Evolutionary conservation across 1,140 invertebrate species (phyloP), one percentile per base, ranked within the genome.

Genomic region (Anagrus nilaparvatae): DNA sequence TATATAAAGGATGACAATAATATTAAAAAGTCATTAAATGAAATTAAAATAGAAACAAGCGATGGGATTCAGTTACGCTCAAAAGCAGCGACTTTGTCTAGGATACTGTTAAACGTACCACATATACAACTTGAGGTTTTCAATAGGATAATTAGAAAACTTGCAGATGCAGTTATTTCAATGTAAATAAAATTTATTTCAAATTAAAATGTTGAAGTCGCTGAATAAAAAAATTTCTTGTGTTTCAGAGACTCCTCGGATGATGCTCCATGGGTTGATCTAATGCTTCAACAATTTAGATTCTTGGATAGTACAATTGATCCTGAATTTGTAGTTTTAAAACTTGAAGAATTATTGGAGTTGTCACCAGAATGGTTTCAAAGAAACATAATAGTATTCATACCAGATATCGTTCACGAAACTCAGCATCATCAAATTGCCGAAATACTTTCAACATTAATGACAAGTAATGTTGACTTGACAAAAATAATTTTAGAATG

Each of bases 311-410:
- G 47, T 18, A 48, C 63, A 30, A 30, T 49, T 5, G 53, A 60
- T 44, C 47, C 63, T 7, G 46, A 56, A 20, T 5, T 20, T 21
- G 46, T 67, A 19, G 58, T 57, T 4, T 33, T 18, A 2, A 49
- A 41, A 20, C 49, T 69, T 4, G 58, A 62, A 38, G 57, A 63
- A n/a, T 35, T 67, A 13, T 27, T 69, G 19, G 61, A 60, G 46
- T 48, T 59, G n/a, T 56, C 55, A 43, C 63, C 63, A 20, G 28
- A 44, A 5, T 67, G 65, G 63, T 67, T 67, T 43, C 58, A 63
- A 39, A 44, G 45, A 13, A 60, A 66, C 51, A 42, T 69, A 0
- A 63, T 67, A 24, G 31, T 55, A 5, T 56, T 55, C 21, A 33
- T 69, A 17, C 61, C 65, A 7, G 65, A 69, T 34, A 65, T 69